phyloP scores from a whole-genome alignment of 2,888 invertebrate species.

The Hypomecis punctinalis region DNA sequence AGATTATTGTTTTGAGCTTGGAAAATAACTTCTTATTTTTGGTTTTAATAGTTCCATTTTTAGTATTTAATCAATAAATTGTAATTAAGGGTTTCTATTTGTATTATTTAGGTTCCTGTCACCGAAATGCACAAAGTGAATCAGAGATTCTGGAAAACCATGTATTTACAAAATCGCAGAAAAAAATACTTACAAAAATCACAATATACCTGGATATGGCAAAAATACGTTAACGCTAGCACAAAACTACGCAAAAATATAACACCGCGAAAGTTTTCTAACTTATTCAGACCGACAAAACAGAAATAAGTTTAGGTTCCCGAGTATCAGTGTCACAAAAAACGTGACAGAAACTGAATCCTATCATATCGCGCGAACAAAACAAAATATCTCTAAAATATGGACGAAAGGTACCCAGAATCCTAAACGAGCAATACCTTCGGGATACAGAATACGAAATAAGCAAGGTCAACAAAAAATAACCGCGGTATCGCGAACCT shows the following conservation, averaged over 20 bases:
- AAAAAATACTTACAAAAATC: no score
- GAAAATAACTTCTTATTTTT: no score
- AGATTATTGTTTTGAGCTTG: no score
- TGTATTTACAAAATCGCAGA: no score
- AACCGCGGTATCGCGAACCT: slow-evolving; percentile 16
- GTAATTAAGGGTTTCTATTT: no score
- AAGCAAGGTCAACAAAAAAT: slow-evolving; percentile 31
- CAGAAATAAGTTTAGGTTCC: slow-evolving; percentile 8
- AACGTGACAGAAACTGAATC: slow-evolving; percentile 28
- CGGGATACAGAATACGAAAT: slow-evolving; percentile 36
- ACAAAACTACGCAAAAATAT: neutral
- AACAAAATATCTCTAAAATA: slow-evolving; percentile 31
- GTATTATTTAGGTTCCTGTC: no score
- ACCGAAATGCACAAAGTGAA: no score
- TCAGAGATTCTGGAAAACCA: no score
- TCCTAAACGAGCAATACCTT: slow-evolving; percentile 41
- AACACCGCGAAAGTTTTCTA: neutral
- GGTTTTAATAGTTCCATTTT: no score
- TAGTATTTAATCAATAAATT: no score
- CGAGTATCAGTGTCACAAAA: slow-evolving; percentile 14
- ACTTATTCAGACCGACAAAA: slow-evolving; percentile 5
- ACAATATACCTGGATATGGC: no score
- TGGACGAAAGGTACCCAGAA: slow-evolving; percentile 38
- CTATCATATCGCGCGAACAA: slow-evolving; percentile 35
- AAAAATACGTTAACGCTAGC: no score